phyloP scores from a whole-genome alignment of 2,113 vertebrate genomes.

The Gambusia holbrooki region DNA sequence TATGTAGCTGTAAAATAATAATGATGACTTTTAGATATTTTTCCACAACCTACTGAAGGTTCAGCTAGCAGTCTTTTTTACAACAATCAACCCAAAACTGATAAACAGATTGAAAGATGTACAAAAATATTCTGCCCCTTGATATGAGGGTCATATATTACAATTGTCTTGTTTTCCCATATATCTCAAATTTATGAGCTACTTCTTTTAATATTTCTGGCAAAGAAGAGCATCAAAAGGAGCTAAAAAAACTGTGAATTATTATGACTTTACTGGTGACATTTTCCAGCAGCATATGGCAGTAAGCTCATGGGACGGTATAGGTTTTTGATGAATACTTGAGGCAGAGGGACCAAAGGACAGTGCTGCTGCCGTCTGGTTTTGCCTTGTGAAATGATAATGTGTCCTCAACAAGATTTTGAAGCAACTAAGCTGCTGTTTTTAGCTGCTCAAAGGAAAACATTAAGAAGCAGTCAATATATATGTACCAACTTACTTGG shows the following conservation, averaged over 20 bases:
- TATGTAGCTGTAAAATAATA: too few relatives aligned
- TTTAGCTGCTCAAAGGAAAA: slow-evolving; percentile 35
- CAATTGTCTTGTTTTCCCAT: slow-evolving; percentile 88
- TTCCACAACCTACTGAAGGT: too few relatives aligned
- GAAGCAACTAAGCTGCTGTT: slow-evolving; percentile 62
- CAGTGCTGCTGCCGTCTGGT: slow-evolving; percentile 90
- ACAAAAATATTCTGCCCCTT: too few relatives aligned
- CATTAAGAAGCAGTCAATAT: neutral
- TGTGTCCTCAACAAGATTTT: slow-evolving; percentile 79
- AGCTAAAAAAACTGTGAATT: slow-evolving; percentile 93
- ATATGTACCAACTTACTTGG: neutral
- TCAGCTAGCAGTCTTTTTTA: too few relatives aligned
- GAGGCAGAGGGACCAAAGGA: slow-evolving; percentile 88
- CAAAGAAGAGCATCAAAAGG: slow-evolving; percentile 95
- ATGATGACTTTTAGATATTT: too few relatives aligned
- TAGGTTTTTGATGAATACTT: slow-evolving; percentile 94
- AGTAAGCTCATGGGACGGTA: slow-evolving; percentile 92
- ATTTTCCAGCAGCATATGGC: slow-evolving; percentile 97
- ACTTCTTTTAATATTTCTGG: slow-evolving; percentile 86
- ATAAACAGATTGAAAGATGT: too few relatives aligned
- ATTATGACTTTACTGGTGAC: slow-evolving; percentile 98
- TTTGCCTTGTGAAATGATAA: slow-evolving; percentile 95
- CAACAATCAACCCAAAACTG: too few relatives aligned
- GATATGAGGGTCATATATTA: too few relatives aligned
- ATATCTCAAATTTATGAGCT: slow-evolving; percentile 85